Base-by-base conservation (phyloP, 1,140 invertebrate genomes). In the Bombus confusus region DNA sequence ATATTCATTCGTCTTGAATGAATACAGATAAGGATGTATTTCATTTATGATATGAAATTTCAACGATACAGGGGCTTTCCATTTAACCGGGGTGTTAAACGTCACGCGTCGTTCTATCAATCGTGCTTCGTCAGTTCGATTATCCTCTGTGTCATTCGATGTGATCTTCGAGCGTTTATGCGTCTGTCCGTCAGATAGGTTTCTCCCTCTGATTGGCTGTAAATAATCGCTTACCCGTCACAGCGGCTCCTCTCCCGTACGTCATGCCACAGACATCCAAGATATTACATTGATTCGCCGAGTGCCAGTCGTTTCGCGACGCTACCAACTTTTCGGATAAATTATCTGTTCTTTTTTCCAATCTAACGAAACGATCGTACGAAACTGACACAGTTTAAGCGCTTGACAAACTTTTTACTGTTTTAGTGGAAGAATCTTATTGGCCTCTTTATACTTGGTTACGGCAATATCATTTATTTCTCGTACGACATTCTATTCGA, bases 101-200 rank as follows among this genome's bases (percentile, higher is more conserved):
- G 71, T 80, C 59, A 76, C 34, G 57, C 41, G 64, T 43, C 83
- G 52, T 85, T 83, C 83, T 62, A 85, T 85, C 86, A 80, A 87
- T 87, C 86, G 77, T 57, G 69, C 66, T 68, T 80, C 83, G 77
- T 87, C 86, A 87, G 86, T 85, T 85, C 84, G 74, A 87, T 87
- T 85, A 85, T 80, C 77, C 52, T 59, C 28, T 15, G n/a, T 75
- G 81, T 77, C 83, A 68, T 76, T 80, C 77, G 41, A 59, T 41
- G 72, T 57, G 77, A 87, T 87, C 77, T 85, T 52, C 62, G 57
- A 66, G 69, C 68, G 81, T 84, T 66, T 79, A 79, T 87, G 64
- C 47, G 74, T 79, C 82, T 79, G 62, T 80, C 59, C 62, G 80
- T 47, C 80, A 43, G 47, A 71, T 83, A 77, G 80, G 52, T 76